A percentile compares a stretch with the other conserved stretches of the same genome.
Evolutionary conservation across 2,888 invertebrate species (phyloP).

Genomic region (Spodoptera exigua): DNA sequence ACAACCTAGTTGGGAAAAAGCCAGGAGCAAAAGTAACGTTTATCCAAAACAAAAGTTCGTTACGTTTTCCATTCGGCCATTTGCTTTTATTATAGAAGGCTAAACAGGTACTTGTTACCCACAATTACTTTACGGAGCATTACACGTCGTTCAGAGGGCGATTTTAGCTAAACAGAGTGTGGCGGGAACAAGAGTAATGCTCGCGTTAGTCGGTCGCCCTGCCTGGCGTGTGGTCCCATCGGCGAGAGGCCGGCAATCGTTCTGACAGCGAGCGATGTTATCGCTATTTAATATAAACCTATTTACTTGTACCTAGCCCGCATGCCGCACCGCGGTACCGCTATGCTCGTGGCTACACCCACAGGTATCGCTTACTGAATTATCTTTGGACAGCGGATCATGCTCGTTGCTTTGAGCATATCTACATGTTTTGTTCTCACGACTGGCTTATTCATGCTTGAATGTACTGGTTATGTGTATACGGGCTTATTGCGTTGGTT

Average conservation of each 20-base stretch:
- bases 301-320: conserved; percentile 61
- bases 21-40: no score
- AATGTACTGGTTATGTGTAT: no score
- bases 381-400: conserved; percentile 46
- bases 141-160: conserved; percentile 47
- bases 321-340: conserved; percentile 46
- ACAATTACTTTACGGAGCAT: conserved; percentile 55
- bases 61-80: conserved; percentile 20
- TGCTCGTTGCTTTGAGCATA: conserved; percentile 30
- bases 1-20: no score
- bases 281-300: conserved; percentile 76
- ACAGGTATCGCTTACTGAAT: conserved; percentile 54
- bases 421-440: conserved; percentile 47
- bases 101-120: conserved; percentile 49
- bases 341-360: conserved; percentile 44
- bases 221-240: conserved; percentile 79
- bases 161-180: conserved; percentile 47
- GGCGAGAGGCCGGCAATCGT: conserved; percentile 71
- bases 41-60: conserved; percentile 1
- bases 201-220: conserved; percentile 51
- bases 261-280: conserved; percentile 80
- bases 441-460: conserved; percentile 16
- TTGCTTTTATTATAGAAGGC: conserved; percentile 25
- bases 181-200: conserved; percentile 55
- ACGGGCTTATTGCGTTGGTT: no score